Base-by-base conservation (phyloP, 2,797 vertebrate genomes). In the Poeciliopsis infans region DNA sequence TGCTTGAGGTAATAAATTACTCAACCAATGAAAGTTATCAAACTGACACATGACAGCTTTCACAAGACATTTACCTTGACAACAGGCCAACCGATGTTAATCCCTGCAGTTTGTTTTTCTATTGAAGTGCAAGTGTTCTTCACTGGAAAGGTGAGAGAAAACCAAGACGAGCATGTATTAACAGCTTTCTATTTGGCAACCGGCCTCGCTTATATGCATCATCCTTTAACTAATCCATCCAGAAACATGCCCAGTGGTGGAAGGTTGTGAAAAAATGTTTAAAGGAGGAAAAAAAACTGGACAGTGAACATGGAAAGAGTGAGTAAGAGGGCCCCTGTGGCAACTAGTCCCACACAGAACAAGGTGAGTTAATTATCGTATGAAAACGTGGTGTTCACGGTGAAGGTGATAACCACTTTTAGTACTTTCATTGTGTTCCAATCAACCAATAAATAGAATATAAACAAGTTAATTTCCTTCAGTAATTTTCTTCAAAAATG, bases 51-150 rank as follows among this genome's bases (percentile, higher is more conserved):
- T 89, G 71, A 39, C 74, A 66, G 83, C 75, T 59, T 79, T 88
- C 49, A 79, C 84, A 81, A 41, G 49, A 78, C 80, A 83, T 77
- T 28, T n/a, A 70, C 33, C 66, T 70, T 88, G 85, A 92, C 82
- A 75, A 61, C 91, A 81, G 88, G 82, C 76, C 80, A 80, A 73
- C 16, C 77, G 83, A 61, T 64, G 64, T 79, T 16, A 39, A 53
- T 79, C 75, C 89, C 85, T 79, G 75, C 41, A 87, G 91, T 82
- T 87, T 16, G 4, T 47, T 53, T 36, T 72, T 76, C 16, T 70
- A 61, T 39, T 15, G 28, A n/a, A 76, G 78, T 76, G 78, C 43
- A 72, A 70, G 20, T 51, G 41, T 70, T 41, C 45, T 74, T 79
- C 13, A 23, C 49, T 72, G 55, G n/a, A 70, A 66, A 69, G 53